phyloP scores from a whole-genome alignment of 2,113 vertebrate species.

The Castor canadensis region DNA sequence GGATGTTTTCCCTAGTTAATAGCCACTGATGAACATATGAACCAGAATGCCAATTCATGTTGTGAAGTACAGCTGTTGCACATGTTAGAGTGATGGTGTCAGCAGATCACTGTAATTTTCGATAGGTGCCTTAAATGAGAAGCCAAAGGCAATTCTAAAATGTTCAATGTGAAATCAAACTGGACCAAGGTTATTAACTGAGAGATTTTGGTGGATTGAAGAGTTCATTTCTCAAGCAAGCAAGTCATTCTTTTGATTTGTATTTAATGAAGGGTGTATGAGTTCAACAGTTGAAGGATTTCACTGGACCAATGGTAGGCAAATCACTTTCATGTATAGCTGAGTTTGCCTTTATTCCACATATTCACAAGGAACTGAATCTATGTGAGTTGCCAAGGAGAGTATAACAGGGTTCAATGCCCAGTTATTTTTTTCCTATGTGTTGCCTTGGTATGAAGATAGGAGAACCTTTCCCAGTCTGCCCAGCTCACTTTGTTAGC shows the following conservation, averaged over 20 bases:
- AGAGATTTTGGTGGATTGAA: neutral
- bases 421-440: conserved; percentile 1
- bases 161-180: neutral
- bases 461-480: neutral
- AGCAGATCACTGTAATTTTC: neutral
- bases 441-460: neutral
- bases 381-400: neutral
- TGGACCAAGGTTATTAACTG: neutral
- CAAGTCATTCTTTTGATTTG: neutral
- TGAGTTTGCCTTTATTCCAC: neutral
- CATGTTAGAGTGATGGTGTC: neutral
- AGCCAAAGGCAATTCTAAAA: conserved; percentile 4
- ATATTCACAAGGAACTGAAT: neutral
- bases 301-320: neutral
- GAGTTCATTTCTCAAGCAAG: conserved; percentile 12
- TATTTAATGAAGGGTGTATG: neutral
- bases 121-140: neutral
- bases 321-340: neutral
- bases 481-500: neutral
- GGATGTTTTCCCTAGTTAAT: neutral
- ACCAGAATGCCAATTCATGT: neutral
- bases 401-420: neutral
- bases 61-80: neutral
- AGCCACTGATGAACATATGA: neutral
- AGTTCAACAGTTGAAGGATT: neutral